Evolutionary conservation across 2,113 vertebrate genomes (phyloP), one percentile per base, ranked within the genome.

Genomic region (Tauraco erythrolophus): DNA sequence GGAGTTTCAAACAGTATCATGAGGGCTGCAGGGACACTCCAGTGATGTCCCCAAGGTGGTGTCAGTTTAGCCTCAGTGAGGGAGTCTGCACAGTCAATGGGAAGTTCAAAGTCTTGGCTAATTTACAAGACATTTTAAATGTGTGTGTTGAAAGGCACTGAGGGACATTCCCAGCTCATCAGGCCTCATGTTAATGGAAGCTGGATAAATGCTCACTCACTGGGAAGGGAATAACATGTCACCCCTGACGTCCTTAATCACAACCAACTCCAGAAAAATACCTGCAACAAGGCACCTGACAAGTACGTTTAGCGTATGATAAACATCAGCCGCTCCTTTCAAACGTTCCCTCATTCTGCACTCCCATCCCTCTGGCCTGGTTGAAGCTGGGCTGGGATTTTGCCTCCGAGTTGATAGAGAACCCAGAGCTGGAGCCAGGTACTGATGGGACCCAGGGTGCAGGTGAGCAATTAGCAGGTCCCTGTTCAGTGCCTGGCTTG

Each of bases 101-200:
- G 48, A 87, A 95, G 65, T 35, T 80, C 69, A 65, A 76, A 82
- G 48, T 41, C 57, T 89, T 54, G 64, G 58, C 62, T 75, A 41
- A 95, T 94, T 91, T 92, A n/a, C 48, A 56, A 89, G 69, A 57
- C 82, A n/a, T 85, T 93, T 85, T 25, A 61, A 91, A 85, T 45
- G 53, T 41, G 23, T 39, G 39, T 61, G 45, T 72, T 90, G 87
- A 96, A 95, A 95, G 87, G 89, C 94, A 85, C 88, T 57, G 54
- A 89, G 93, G 88, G 92, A 96, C 41, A 11, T 80, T 76, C 57
- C 65, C 41, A 37, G 81, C 61, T 94, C 22, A 46, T 82, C 87
- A 91, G 57, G 39, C 39, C 35, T 50, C 1, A 1, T 89, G 89
- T 79, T 89, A 87, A 93, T 61, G 84, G 89, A 79, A 72, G 70